Conservation (phyloP, 2,888 invertebrate genomes). For the Trachelus troglodyta region DNA sequence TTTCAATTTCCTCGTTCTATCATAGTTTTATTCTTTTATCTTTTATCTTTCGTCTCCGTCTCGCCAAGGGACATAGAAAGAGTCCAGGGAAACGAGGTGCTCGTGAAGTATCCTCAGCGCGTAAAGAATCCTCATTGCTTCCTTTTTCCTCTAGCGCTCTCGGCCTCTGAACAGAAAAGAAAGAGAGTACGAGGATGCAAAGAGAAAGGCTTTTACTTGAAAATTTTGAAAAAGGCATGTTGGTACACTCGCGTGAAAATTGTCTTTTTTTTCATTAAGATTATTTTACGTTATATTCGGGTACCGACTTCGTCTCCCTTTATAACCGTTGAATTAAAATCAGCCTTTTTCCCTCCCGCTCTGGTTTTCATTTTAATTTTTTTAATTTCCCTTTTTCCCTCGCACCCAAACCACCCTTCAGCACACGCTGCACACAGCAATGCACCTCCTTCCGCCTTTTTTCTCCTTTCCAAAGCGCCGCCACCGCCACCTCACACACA, state of each 20-base stretch:
- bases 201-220: background rate
- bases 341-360: slow-evolving; percentile 14
- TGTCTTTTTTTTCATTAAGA: background rate
- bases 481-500: background rate
- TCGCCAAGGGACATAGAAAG: background rate
- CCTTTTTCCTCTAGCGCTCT: background rate
- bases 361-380: slow-evolving; percentile 25
- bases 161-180: background rate
- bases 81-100: background rate
- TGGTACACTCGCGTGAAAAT: background rate
- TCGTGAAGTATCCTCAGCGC: slow-evolving; percentile 1
- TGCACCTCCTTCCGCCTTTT: background rate
- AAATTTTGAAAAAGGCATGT: background rate
- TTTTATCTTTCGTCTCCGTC: background rate
- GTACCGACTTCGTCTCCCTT: background rate
- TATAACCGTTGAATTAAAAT: background rate
- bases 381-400: slow-evolving; percentile 9
- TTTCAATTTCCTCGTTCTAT: background rate
- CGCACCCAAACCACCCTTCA: slow-evolving; percentile 3
- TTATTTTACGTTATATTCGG: background rate
- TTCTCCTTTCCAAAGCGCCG: background rate
- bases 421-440: background rate
- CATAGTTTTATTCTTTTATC: background rate
- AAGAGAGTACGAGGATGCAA: background rate
- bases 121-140: slow-evolving; percentile 6